Percentiles rank a stretch among this genome's conserved stretches.
Conservation (phyloP, 2,797 vertebrate genomes). For the Acomys russatus region DNA sequence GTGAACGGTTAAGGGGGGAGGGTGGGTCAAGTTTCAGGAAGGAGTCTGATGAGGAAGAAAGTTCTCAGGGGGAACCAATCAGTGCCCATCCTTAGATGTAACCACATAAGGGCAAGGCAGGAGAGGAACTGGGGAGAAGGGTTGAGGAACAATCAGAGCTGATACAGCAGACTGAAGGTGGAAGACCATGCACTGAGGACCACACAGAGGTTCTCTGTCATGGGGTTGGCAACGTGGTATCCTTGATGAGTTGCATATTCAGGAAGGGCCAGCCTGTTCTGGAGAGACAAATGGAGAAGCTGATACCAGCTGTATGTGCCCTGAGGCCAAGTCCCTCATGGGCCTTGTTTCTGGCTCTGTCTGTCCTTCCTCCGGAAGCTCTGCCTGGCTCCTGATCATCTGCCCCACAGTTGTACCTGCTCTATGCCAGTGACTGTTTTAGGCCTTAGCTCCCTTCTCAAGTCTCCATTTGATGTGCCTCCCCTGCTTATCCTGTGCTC, state of each 20-base stretch:
- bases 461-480: not conserved
- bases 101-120: not conserved
- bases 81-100: not conserved
- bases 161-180: not conserved
- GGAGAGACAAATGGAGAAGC: not conserved
- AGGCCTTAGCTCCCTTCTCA: not conserved
- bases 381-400: not conserved
- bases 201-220: not conserved
- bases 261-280: not conserved
- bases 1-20: not conserved
- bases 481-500: not conserved
- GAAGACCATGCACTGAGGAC: not conserved
- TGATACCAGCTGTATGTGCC: not conserved
- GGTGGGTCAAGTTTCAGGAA: not conserved
- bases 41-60: not conserved
- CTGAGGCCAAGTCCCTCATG: not conserved
- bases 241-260: accelerated
- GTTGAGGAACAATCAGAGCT: not conserved
- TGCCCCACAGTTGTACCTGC: accelerated
- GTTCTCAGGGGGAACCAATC: not conserved
- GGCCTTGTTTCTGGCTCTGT: not conserved
- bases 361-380: not conserved
- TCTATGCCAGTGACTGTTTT: not conserved
- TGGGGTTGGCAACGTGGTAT: not conserved
- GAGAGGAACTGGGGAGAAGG: not conserved